Evolutionary conservation across 2,113 vertebrate genomes (phyloP).

Genomic region (Notarius quadriscutis): DNA sequence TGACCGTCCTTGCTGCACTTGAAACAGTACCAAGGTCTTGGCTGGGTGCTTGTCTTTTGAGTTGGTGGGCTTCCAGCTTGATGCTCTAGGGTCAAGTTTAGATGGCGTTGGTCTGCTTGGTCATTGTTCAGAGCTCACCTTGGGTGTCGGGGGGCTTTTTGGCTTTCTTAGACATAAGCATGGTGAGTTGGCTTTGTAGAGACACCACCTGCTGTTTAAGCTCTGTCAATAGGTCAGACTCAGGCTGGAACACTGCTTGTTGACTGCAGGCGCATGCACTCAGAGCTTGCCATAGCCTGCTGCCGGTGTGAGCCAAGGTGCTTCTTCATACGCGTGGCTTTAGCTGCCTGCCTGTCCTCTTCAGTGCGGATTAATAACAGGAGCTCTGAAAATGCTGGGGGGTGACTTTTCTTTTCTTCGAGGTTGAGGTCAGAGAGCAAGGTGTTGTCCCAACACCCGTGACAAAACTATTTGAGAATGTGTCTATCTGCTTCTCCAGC

Average conservation of each 20-base stretch:
- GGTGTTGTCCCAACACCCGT: slow-evolving; percentile 41
- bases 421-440: slow-evolving; percentile 30
- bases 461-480: slow-evolving; percentile 29
- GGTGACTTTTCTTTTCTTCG: not conserved
- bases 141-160: not conserved
- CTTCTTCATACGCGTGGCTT: not conserved
- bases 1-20: not conserved
- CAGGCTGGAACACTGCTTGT: too few relatives aligned
- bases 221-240: not conserved
- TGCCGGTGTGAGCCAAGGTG: not conserved
- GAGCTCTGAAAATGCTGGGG: slow-evolving; percentile 28
- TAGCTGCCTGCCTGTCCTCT: not conserved
- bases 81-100: not conserved
- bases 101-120: not conserved
- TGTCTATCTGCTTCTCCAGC: too few relatives aligned
- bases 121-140: too few relatives aligned
- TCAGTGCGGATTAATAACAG: not conserved
- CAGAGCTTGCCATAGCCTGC: not conserved
- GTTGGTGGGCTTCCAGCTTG: not conserved
- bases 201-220: not conserved
- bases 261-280: too few relatives aligned
- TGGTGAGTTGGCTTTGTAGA: not conserved
- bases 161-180: not conserved
- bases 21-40: not conserved
- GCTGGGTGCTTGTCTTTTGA: not conserved